phyloP scores from a whole-genome alignment of 2,888 invertebrate species.

The Drosophila kuntzei region DNA sequence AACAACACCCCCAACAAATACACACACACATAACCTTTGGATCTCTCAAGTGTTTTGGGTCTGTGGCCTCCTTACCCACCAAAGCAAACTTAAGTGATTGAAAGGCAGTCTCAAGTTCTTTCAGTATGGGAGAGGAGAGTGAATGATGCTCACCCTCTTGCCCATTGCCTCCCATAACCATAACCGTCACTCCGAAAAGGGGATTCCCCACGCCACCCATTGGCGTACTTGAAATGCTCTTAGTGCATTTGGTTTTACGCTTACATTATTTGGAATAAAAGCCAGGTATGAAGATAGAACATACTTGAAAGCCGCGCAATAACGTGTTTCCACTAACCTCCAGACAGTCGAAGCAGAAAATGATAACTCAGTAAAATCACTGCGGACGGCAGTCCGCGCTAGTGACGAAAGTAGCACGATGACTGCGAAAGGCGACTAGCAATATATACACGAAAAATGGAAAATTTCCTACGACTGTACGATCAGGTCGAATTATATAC shows the following conservation, averaged over 20 bases:
- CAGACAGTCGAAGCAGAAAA: not conserved
- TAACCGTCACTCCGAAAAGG: slow-evolving; percentile 35
- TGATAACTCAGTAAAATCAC: not conserved
- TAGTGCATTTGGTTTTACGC: slow-evolving; percentile 66
- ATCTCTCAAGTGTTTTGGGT: slow-evolving; percentile 51
- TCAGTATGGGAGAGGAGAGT: slow-evolving; percentile 1
- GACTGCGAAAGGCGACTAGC: too few species aligned
- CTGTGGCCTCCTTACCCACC: slow-evolving; percentile 32
- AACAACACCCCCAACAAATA: slow-evolving; percentile 2
- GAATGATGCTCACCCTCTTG: slow-evolving; percentile 1
- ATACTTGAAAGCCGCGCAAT: slow-evolving; percentile 19
- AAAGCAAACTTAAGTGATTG: slow-evolving; percentile 62
- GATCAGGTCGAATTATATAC: too few species aligned
- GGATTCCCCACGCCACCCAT: slow-evolving; percentile 17
- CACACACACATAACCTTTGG: slow-evolving; percentile 41
- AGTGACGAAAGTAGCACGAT: too few species aligned
- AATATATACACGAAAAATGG: too few species aligned
- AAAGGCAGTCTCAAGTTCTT: slow-evolving; percentile 50
- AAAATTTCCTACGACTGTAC: too few species aligned
- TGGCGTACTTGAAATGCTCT: slow-evolving; percentile 60
- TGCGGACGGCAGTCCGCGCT: too few species aligned
- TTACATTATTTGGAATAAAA: slow-evolving; percentile 58
- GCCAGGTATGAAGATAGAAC: slow-evolving; percentile 26
- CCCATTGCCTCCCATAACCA: slow-evolving; percentile 36
- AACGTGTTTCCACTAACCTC: slow-evolving; percentile 29